Evolutionary conservation across 2,888 invertebrate genomes (phyloP), one percentile per base, ranked within the genome.

Genomic region (Ctena decussata): DNA sequence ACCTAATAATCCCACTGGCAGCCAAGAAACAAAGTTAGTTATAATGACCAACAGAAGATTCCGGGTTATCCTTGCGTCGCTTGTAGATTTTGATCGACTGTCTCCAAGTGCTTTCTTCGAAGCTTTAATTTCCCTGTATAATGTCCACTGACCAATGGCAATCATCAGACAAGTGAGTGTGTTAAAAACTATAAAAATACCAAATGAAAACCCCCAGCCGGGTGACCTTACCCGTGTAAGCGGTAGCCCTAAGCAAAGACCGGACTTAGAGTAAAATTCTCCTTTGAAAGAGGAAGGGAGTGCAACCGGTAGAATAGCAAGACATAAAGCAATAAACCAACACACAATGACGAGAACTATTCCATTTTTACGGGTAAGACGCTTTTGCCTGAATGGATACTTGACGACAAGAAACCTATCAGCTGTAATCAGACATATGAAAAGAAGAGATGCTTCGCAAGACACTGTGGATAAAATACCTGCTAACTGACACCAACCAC

Each of bases 371-470:
- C 87, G 65, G 12, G 89, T 92, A 44, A 95, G 92, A 15, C 82
- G 81, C 15, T 85, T 37, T 35, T 82, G 79, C 2, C 89, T 96
- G 74, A 97, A 95, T 18, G 97, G 97, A 86, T 96, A 96, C n/a
- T 97, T 96, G 37, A 97, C 97, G 0, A 97, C 97, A 86, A 97
- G 96, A 90, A 97, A 96, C 21, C 97, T 96, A 93, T 97, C 97
- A 95, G 97, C 96, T 0, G 97, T 97, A 79, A 97, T 97, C 83
- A 97, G 90, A 0, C 96, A 96, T 18, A 97, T 95, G 72, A 97
- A 96, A 84, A 97, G 93, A 0, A 97, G 97, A 0, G 97, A 97
- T 3, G 97, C 96, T 94, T 97, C 97, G 83, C 97, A 97, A 80
- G 97, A 97, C 27, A 91, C 11, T 0, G 89, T 87, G 2, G 91